Base-by-base conservation (phyloP, 2,113 vertebrate species). In the Suncus etruscus region DNA sequence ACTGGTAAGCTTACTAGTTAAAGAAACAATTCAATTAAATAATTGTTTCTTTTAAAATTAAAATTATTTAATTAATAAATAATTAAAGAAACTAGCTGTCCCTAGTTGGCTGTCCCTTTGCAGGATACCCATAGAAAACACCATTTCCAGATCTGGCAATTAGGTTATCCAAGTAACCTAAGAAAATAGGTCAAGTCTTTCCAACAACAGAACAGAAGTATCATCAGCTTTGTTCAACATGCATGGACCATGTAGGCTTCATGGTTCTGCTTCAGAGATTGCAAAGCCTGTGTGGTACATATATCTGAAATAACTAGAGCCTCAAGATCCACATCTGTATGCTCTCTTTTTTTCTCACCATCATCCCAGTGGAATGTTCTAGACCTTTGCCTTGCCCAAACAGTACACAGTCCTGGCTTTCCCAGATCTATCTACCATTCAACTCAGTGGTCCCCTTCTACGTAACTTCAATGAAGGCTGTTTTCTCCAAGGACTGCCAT, bases 51-150 rank as follows among this genome's bases (percentile, higher is more conserved):
- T 39, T 39, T 39, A 39, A 39, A 39, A 39, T 39, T 39, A 39
- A 39, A 39, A 39, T 39, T 39, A 39, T 39, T 3, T 39, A 39
- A 5, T 39, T 39, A 39, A 39, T 39, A 39, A 39, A 39, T 39
- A 3, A 39, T 39, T 39, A 39, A 39, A 39, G 39, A 39, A 39
- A 39, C 39, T 39, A 39, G 39, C 51, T 54, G 51, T 54, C 51
- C 51, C 51, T 54, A 39, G 39, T 39, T 39, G 51, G 31, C 63
- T 7, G 24, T 63, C 58, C 66, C 29, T 50, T 3, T 3, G 1
- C 6, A 15, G 32, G 6, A 22, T 0, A 9, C 1, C 0, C 11
- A 0, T 0, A 9, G 66, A 45, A 69, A 47, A 39, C 0, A 8
- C 48, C 16, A 48, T 39, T 29, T 87, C 48, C 6, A 25, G 58